Conservation (phyloP, 2,113 vertebrate species). For the Lepus americanus region DNA sequence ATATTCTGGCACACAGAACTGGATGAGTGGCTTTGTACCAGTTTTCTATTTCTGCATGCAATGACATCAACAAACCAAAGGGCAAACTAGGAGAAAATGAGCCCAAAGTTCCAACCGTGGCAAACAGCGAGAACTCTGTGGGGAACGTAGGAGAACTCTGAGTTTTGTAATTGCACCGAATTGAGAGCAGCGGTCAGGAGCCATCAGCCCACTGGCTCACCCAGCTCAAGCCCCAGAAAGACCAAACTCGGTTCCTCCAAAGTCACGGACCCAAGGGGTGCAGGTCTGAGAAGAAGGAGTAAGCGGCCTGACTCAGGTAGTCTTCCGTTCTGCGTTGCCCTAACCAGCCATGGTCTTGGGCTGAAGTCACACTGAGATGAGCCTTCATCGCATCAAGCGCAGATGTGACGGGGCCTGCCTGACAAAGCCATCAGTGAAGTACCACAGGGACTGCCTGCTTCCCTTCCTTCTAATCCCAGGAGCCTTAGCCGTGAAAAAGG, state of each 20-base stretch:
- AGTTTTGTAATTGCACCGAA: not conserved
- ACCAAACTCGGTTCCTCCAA: not conserved
- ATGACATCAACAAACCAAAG: conserved; percentile 48
- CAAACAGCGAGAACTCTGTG: not conserved
- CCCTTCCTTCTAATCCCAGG: not conserved
- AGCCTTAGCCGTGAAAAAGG: not conserved
- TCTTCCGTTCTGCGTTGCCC: accelerated
- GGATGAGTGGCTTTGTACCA: not conserved
- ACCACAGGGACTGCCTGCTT: not conserved
- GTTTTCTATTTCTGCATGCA: conserved; percentile 54
- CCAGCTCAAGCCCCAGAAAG: not conserved
- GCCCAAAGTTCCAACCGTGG: not conserved
- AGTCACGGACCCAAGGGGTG: not conserved
- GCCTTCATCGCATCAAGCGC: not conserved
- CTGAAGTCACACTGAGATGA: not conserved
- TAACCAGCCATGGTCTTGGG: not conserved
- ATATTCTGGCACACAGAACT: not conserved
- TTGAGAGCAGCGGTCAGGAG: not conserved
- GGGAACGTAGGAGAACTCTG: not conserved
- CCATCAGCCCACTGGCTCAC: not conserved
- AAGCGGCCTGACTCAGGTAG: not conserved
- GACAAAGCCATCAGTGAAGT: not conserved
- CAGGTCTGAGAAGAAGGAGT: not conserved
- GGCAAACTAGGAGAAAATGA: conserved; percentile 20
- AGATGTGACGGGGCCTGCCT: not conserved